A percentile compares a stretch with the other conserved stretches of the same genome.
These are phyloP conservation scores for Steatocranus sp. DNA, from an alignment of 2,797 vertebrate species.

Conservation along the genomic window DNA sequence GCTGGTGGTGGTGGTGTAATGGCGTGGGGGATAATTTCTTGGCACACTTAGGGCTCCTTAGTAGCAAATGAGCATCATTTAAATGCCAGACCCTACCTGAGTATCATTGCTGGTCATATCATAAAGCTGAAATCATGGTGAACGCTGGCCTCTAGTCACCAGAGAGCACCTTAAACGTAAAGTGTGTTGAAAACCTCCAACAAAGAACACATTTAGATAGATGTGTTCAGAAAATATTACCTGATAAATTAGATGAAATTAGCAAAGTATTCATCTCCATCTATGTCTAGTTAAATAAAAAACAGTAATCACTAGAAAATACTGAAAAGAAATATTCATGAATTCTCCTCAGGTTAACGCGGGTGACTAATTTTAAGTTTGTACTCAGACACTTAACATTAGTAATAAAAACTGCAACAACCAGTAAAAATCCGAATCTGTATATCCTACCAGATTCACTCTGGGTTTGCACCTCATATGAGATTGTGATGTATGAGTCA, in stretches of 20 bases:
- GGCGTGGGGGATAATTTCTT: background rate
- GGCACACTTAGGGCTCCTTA: background rate
- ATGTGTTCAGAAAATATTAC: background rate
- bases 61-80: background rate
- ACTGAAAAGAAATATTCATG: background rate
- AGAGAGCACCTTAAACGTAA: background rate
- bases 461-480: slow-evolving; percentile 26
- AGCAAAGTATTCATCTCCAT: background rate
- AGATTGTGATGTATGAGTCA: slow-evolving; percentile 28
- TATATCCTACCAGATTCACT: background rate
- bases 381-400: background rate
- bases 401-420: background rate
- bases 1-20: rapidly evolving
- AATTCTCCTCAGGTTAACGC: background rate
- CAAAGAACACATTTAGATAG: background rate
- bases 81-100: background rate
- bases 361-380: background rate
- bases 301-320: background rate
- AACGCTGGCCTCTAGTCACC: background rate
- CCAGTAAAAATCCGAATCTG: background rate
- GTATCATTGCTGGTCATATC: background rate
- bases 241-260: background rate
- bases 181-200: background rate
- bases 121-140: background rate
- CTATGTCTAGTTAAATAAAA: background rate